Conservation (phyloP, 30 jellyfish, hydroid and myxozoan species). For the Aurelia sp. region DNA sequence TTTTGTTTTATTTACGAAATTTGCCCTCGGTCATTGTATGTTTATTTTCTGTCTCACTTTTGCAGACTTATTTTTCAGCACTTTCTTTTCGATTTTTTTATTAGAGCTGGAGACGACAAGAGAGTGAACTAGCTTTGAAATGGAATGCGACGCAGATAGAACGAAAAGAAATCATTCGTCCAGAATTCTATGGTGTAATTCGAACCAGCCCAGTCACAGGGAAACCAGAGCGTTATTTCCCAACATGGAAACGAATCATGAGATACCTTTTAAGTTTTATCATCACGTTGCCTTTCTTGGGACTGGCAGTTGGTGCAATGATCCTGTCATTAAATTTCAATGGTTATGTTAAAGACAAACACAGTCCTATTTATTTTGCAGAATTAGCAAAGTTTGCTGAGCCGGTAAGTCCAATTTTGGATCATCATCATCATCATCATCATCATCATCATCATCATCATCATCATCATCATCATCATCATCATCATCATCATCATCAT, state of each 20-base stretch:
- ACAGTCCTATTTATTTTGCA: constrained; percentile 88
- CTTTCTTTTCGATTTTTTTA: not conserved
- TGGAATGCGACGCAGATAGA: constrained; percentile 88
- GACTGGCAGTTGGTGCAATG: constrained; percentile 92
- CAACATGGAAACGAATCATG: constrained; percentile 87
- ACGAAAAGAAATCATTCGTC: constrained; percentile 78
- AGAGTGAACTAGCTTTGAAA: constrained; percentile 79
- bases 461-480: not conserved
- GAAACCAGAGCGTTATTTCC: constrained; percentile 79
- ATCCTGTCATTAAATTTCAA: constrained; percentile 86
- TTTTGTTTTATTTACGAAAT: too few relatives aligned
- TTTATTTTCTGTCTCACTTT: too few relatives aligned
- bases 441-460: too few relatives aligned
- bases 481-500: not conserved
- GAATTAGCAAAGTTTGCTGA: constrained; percentile 80
- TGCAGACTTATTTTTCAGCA: too few relatives aligned
- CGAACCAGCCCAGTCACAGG: constrained; percentile 89
- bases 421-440: too few relatives aligned
- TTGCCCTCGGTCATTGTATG: too few relatives aligned
- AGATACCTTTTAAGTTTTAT: constrained; percentile 77
- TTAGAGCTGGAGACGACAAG: constrained; percentile 92
- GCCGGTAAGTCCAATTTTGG: constrained; percentile 63
- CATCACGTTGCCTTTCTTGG: constrained; percentile 81
- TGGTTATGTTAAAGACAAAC: constrained; percentile 90
- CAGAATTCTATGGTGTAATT: constrained; percentile 84